Percentiles rank a stretch among this genome's conserved stretches.
Conservation (phyloP, 2,888 invertebrate species). For the Macaria liturata region DNA sequence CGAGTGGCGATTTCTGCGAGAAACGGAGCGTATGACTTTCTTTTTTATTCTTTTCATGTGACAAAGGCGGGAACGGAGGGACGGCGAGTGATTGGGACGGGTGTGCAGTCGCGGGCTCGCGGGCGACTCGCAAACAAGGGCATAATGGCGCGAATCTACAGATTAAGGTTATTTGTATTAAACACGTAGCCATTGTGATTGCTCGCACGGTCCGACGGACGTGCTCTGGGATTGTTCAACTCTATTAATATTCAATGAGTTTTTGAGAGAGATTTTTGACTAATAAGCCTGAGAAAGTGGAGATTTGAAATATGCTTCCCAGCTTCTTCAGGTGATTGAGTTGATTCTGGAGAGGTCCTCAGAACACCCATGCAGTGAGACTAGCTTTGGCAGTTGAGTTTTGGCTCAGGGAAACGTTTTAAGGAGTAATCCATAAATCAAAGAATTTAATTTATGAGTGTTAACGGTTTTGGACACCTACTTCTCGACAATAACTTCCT, state of each 20-base stretch:
- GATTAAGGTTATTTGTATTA: conserved; percentile 76
- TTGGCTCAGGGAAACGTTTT: no score
- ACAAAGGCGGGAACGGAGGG: conserved; percentile 59
- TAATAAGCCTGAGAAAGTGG: conserved; percentile 60
- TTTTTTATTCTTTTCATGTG: conserved; percentile 27
- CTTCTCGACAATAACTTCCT: no score
- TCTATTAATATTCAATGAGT: conserved; percentile 53
- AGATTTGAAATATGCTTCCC: conserved; percentile 13
- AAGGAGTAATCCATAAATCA: no score
- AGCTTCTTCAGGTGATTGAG: conserved; percentile 2
- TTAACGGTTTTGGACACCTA: no score
- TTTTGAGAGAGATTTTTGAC: conserved; percentile 48
- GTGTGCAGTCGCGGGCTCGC: conserved; percentile 67
- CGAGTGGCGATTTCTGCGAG: conserved; percentile 64
- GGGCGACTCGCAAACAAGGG: conserved; percentile 56
- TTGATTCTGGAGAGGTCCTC: neutral
- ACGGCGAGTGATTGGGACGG: conserved; percentile 46
- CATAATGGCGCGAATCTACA: conserved; percentile 57
- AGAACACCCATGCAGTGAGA: no score
- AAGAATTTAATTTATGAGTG: no score
- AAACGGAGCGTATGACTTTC: conserved; percentile 40
- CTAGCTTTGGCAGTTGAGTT: no score
- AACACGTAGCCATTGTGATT: conserved; percentile 65
- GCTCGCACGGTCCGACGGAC: conserved; percentile 56
- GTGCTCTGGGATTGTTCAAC: conserved; percentile 43